Evolutionary conservation across 2,888 invertebrate species (phyloP).

Genomic region (Lacanobia oleracea): DNA sequence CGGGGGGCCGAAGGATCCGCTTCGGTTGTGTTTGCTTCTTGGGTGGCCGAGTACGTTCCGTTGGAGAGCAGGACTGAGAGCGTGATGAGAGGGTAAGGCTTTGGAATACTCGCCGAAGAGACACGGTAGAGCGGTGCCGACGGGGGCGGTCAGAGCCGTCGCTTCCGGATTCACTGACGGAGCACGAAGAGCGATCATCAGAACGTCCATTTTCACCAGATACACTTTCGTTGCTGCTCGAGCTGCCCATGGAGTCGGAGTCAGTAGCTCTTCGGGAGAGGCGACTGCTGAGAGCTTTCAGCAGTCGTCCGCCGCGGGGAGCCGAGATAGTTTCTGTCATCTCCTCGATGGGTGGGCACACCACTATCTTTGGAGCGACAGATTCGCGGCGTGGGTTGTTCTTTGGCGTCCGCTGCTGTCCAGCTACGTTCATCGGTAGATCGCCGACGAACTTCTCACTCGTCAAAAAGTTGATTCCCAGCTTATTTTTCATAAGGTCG

Average conservation of each 20-base stretch:
- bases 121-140: constrained; percentile 91
- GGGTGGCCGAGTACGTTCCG: constrained; percentile 82
- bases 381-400: constrained; percentile 77
- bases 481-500: constrained; percentile 85
- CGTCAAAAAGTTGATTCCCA: constrained; percentile 78
- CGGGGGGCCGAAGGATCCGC: constrained; percentile 94
- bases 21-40: constrained; percentile 93
- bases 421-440: constrained; percentile 76
- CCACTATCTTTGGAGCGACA: constrained; percentile 85
- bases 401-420: constrained; percentile 74
- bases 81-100: constrained; percentile 92
- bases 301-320: constrained; percentile 91
- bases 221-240: constrained; percentile 87
- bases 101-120: constrained; percentile 93
- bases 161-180: constrained; percentile 92
- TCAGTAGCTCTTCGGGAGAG: constrained; percentile 90
- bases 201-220: constrained; percentile 81
- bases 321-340: constrained; percentile 90
- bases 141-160: constrained; percentile 90
- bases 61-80: constrained; percentile 92
- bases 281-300: constrained; percentile 92
- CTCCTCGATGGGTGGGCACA: constrained; percentile 88
- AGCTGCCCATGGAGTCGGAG: constrained; percentile 84
- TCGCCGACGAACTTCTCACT: constrained; percentile 82
- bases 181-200: constrained; percentile 88